phyloP scores from a whole-genome alignment of 2,113 vertebrate species.

The Catagonus wagneri region DNA sequence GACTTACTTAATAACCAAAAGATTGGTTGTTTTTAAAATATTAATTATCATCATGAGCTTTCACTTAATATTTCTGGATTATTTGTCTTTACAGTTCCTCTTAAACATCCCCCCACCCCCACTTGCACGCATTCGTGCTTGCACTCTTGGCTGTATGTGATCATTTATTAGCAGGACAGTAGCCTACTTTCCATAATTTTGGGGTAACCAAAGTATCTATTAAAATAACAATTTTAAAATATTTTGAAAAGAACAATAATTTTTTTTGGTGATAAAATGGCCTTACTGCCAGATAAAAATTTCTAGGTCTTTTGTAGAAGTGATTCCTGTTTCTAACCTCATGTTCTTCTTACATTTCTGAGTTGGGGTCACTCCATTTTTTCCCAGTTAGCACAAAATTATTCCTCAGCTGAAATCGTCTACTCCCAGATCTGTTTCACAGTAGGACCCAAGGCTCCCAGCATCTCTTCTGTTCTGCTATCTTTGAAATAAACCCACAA shows the following conservation, averaged over 20 bases:
- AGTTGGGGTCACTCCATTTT: not conserved
- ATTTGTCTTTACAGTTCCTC: not conserved
- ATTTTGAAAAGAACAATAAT: conserved; percentile 45
- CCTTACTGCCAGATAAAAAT: conserved; percentile 7
- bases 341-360: not conserved
- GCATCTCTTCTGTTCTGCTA: not conserved
- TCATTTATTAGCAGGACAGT: not conserved
- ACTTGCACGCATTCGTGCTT: not conserved
- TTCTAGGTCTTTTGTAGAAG: not conserved
- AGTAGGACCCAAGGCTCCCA: not conserved
- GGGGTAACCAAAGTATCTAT: not conserved
- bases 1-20: conserved; percentile 9
- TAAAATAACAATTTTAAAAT: conserved; percentile 29
- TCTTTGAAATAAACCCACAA: conserved; percentile 40
- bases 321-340: not conserved
- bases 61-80: conserved; percentile 48
- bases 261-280: not conserved
- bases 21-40: conserved; percentile 54
- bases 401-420: conserved; percentile 5
- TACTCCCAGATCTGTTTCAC: not conserved
- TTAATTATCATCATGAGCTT: not conserved
- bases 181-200: conserved; percentile 25
- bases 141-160: not conserved
- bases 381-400: not conserved
- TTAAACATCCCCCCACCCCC: not conserved